Base-by-base conservation (phyloP, 2,113 vertebrate genomes). In the Eulemur macaco region DNA sequence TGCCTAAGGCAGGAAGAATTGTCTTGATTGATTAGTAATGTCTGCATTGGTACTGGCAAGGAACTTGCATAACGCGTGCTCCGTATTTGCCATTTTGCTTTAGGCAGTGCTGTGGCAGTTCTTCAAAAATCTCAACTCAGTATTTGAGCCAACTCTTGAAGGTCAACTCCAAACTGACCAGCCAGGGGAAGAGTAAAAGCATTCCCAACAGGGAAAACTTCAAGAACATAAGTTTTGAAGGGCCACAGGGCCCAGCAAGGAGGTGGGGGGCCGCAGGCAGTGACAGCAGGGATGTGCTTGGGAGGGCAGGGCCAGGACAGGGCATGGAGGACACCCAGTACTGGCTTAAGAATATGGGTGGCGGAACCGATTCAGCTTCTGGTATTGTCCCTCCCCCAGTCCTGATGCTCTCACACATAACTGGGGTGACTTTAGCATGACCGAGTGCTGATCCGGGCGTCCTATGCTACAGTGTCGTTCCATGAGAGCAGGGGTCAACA, bases 21-120 rank as follows among this genome's bases (percentile, higher is more conserved):
- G 10, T 45, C 86, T 69, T 45, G 80, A 63, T 92, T 56, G 96
- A 96, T 77, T 86, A 64, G 80, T 89, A 47, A 94, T 92, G 95
- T 64, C 96, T 96, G 95, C 73, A n/a, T 14, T 8, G 58, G 80
- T 27, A 25, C 31, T 9, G 89, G 74, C 37, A 47, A 0, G 14
- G 58, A 31, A 20, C 8, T 3, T 10, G 45, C 0, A 1, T 27
- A 13, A 37, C 0, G 9, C 10, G 8, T 37, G 39, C 64, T 58
- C 21, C 1, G 1, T 11, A 27, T 7, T 64, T 25, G 37, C 54
- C 66, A 12, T 64, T 58, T 83, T 23, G 52, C 68, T 95, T 37
- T 31, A 78, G 83, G 23, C 7, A 42, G n/a, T 8, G 8, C 29
- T 20, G 12, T 17, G 23, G 23, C 6, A 3, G n/a, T 52, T 69